Evolutionary conservation across 2,888 invertebrate species (phyloP).

Genomic region (Rhodophaea formosa): DNA sequence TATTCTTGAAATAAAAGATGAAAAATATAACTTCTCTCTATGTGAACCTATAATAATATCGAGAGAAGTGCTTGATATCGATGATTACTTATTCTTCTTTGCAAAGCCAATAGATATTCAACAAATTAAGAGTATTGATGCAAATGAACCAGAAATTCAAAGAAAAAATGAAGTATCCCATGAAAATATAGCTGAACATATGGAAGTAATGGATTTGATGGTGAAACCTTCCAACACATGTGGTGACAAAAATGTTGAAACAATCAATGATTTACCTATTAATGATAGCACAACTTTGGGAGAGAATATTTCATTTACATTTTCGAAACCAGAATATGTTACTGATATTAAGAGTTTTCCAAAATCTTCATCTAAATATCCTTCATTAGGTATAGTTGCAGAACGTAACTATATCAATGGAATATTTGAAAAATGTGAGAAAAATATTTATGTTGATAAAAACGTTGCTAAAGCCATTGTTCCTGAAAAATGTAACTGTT

Average conservation of each 20-base stretch:
- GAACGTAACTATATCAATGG: not conserved
- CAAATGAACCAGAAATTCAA: not conserved
- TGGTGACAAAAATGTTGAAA: not conserved
- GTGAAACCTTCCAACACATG: not conserved
- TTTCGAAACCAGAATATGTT: not conserved
- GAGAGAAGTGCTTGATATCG: constrained; percentile 26
- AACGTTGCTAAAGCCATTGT: not conserved
- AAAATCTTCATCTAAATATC: not conserved
- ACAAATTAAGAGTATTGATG: constrained; percentile 5
- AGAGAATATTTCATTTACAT: not conserved
- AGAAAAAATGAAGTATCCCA: constrained; percentile 2
- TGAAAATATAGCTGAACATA: not conserved
- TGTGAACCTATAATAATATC: constrained; percentile 37
- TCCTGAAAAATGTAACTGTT: constrained; percentile 43
- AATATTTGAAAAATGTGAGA: constrained; percentile 1
- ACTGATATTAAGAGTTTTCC: not conserved
- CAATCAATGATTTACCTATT: not conserved
- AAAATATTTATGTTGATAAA: not conserved
- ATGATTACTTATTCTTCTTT: constrained; percentile 36
- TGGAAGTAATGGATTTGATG: not conserved
- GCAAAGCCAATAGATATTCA: constrained; percentile 28
- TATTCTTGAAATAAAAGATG: not conserved
- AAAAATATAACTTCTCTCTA: constrained; percentile 22
- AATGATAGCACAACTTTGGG: not conserved
- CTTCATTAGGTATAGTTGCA: not conserved